Conservation (phyloP, 2,797 vertebrate genomes). For the Alca torda region DNA sequence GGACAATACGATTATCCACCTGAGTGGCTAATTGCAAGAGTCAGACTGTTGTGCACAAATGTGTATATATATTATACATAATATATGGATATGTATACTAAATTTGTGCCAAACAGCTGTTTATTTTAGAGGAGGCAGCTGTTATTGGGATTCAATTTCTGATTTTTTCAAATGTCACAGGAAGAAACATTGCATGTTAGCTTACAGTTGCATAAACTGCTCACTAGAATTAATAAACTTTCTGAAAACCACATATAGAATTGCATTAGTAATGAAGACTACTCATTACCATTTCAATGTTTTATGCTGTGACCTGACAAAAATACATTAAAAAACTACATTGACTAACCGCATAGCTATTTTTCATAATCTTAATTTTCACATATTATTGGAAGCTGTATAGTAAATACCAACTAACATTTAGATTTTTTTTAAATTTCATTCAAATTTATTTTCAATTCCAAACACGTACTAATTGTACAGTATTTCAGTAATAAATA, state of each 20-base stretch:
- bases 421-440: not conserved
- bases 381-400: not conserved
- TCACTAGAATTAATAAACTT: slow-evolving; percentile 33
- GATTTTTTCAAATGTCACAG: slow-evolving; percentile 50
- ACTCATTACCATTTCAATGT: not conserved
- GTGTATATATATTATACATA: not conserved
- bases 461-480: not conserved
- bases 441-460: not conserved
- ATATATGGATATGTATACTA: not conserved
- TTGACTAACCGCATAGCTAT: not conserved
- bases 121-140: slow-evolving; percentile 44
- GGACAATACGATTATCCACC: slow-evolving; percentile 41
- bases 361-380: not conserved
- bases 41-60: not conserved
- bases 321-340: not conserved
- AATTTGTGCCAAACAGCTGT: slow-evolving; percentile 12
- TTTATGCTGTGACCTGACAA: not conserved
- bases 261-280: slow-evolving; percentile 30
- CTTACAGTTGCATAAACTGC: not conserved
- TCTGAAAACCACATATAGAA: not conserved
- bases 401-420: not conserved
- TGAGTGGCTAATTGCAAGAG: slow-evolving; percentile 24
- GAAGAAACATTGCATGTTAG: not conserved
- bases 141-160: slow-evolving; percentile 10
- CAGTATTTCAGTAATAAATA: not conserved